A percentile compares a stretch with the other conserved stretches of the same genome.
phyloP scores from a whole-genome alignment of 1,140 invertebrate genomes.

The Periplaneta americana region DNA sequence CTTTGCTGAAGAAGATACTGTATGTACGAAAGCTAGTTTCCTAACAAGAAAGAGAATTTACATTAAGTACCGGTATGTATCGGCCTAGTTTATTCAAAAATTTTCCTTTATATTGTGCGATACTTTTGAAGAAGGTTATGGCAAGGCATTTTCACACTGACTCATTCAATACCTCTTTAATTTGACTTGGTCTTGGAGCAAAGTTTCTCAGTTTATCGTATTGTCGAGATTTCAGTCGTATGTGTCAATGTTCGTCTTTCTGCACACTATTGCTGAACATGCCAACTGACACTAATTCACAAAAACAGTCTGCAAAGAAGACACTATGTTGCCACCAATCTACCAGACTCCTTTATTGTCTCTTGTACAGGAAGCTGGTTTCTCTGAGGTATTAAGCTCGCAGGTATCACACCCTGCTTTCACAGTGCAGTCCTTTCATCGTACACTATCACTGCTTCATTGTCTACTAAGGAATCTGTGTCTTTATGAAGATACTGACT shows the following conservation, averaged over 20 bases:
- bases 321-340: neutral
- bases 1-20: neutral
- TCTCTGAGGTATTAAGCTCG: neutral
- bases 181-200: neutral
- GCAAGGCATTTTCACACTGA: neutral
- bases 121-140: neutral
- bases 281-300: neutral
- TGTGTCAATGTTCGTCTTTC: neutral
- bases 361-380: neutral
- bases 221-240: neutral
- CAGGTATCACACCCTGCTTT: conserved; percentile 6
- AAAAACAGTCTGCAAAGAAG: neutral
- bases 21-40: neutral
- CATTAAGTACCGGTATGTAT: neutral
- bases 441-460: conserved; percentile 67
- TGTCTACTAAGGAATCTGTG: conserved; percentile 51
- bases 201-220: neutral
- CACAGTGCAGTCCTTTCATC: conserved; percentile 64
- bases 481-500: conserved; percentile 55
- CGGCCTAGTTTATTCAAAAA: neutral
- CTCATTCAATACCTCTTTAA: neutral
- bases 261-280: neutral
- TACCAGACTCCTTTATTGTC: neutral
- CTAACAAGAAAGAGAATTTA: neutral
- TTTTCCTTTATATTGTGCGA: neutral